These are phyloP conservation scores for Diarsia brunnea DNA, from an alignment of 2,888 invertebrate species.

Conservation along the genomic window DNA sequence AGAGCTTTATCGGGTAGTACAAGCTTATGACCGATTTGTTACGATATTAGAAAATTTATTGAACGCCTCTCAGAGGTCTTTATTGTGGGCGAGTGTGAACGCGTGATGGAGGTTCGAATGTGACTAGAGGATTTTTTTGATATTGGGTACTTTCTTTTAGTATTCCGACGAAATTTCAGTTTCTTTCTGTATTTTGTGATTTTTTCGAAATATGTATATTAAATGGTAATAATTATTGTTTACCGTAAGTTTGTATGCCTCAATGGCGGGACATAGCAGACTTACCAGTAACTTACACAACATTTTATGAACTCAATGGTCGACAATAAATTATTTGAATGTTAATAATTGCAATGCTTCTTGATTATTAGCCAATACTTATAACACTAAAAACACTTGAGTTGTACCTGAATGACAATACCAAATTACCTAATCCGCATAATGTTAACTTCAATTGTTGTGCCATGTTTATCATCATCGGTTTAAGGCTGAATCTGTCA, in stretches of 20 bases:
- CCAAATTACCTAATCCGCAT: background rate
- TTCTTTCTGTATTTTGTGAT: background rate
- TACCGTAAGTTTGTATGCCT: no score
- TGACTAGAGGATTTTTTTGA: slow-evolving; percentile 41
- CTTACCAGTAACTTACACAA: no score
- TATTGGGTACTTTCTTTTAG: slow-evolving; percentile 8
- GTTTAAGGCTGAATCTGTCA: no score
- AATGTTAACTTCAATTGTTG: background rate
- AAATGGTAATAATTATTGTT: no score
- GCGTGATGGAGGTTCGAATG: slow-evolving; percentile 40
- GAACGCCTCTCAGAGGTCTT: slow-evolving; percentile 57
- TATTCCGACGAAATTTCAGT: background rate
- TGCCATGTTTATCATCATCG: background rate
- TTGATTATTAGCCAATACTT: no score
- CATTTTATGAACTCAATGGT: no score
- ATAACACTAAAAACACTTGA: no score
- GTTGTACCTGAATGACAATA: background rate
- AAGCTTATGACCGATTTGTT: slow-evolving; percentile 83
- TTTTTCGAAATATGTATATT: no score
- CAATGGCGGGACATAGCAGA: no score
- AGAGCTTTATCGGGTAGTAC: slow-evolving; percentile 81
- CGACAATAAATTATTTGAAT: no score
- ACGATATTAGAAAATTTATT: slow-evolving; percentile 79
- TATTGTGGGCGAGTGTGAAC: slow-evolving; percentile 57
- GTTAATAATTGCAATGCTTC: no score